Percentiles rank a stretch among this genome's conserved stretches.
Conservation (phyloP, 2,888 invertebrate genomes). For the Pseudeuparius sepicola region DNA sequence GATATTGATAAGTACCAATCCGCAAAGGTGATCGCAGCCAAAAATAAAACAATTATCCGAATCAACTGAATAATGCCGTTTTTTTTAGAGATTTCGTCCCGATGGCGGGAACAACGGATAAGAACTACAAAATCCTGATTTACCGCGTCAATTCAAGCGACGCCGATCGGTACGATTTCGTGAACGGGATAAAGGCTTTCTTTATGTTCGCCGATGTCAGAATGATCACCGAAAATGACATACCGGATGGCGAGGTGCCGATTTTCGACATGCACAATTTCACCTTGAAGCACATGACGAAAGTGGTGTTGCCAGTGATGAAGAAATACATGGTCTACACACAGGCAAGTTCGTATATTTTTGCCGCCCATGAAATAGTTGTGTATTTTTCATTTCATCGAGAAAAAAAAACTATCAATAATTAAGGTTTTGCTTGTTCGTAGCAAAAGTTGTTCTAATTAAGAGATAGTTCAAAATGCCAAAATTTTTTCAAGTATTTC, state of each 20-base stretch:
- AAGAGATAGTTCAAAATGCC: no score
- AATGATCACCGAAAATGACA: conserved; percentile 45
- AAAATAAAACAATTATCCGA: no score
- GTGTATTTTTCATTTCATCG: no score
- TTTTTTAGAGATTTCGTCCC: conserved; percentile 59
- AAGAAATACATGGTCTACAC: conserved; percentile 64
- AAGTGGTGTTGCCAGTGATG: conserved; percentile 50
- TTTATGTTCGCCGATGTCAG: conserved; percentile 64
- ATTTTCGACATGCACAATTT: conserved; percentile 61
- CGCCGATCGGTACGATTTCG: conserved; percentile 54
- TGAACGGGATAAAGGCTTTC: conserved; percentile 57
- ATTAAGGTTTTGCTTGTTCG: no score
- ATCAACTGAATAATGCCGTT: no score
- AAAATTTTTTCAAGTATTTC: no score
- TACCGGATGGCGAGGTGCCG: conserved; percentile 58
- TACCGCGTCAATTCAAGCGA: conserved; percentile 54
- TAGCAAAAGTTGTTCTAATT: no score
- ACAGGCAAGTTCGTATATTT: conserved; percentile 42
- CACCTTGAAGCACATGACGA: conserved; percentile 52
- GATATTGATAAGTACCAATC: no score
- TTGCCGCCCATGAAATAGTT: no score
- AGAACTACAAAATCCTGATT: conserved; percentile 57
- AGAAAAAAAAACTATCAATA: no score
- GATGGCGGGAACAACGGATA: conserved; percentile 53
- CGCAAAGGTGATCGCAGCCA: no score